Evolutionary conservation across 2,113 vertebrate genomes (phyloP).

Genomic region (Hyperoodon ampullatus): DNA sequence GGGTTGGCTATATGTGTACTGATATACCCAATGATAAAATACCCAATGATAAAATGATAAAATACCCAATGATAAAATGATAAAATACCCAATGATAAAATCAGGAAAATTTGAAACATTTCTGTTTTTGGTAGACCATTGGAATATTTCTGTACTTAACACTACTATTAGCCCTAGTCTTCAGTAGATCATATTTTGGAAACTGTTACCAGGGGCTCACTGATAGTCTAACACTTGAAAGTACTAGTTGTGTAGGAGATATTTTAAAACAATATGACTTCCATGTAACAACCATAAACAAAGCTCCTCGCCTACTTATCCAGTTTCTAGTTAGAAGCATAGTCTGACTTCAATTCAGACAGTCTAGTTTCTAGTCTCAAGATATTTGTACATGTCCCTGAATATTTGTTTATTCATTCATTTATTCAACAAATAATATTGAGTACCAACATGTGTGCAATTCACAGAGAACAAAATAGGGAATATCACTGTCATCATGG

Average conservation of each 20-base stretch:
- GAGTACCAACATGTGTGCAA: background rate
- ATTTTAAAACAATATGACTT: background rate
- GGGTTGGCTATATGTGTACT: background rate
- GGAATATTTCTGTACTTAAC: background rate
- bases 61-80: too few species aligned
- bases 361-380: background rate
- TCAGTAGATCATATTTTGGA: background rate
- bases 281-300: background rate
- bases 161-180: background rate
- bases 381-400: background rate
- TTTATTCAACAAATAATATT: background rate
- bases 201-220: background rate
- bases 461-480: background rate
- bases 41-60: too few species aligned
- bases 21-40: background rate
- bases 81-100: background rate
- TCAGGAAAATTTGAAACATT: background rate
- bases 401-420: background rate
- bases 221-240: background rate
- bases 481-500: background rate
- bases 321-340: background rate
- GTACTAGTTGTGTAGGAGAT: background rate
- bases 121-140: background rate
- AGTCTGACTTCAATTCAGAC: background rate
- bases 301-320: background rate